phyloP scores from a whole-genome alignment of 2,888 invertebrate species.

The Hypomecis atomaria region DNA sequence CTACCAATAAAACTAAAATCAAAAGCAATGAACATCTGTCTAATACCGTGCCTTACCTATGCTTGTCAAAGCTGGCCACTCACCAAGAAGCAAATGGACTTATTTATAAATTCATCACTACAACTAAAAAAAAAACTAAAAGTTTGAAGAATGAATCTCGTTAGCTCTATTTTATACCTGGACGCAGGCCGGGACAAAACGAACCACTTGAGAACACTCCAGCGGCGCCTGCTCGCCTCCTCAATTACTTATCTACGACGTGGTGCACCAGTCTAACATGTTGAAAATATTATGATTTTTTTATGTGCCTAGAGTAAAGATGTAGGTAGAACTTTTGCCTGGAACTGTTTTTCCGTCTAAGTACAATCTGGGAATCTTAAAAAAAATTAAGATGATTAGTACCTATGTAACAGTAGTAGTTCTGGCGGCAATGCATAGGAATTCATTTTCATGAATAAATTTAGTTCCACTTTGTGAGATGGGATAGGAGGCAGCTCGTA shows the following conservation, averaged over 20 bases:
- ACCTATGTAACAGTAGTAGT: too few relatives aligned
- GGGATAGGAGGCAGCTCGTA: constrained; percentile 29
- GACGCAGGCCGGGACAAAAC: constrained; percentile 16
- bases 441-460: constrained; percentile 72
- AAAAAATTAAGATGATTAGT: too few relatives aligned
- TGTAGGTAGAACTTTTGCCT: not conserved
- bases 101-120: too few relatives aligned
- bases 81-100: too few relatives aligned
- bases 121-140: constrained; percentile 3
- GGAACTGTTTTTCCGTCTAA: too few relatives aligned
- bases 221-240: constrained; percentile 24
- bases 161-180: constrained; percentile 15
- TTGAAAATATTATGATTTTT: too few relatives aligned
- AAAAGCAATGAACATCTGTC: too few relatives aligned
- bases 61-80: too few relatives aligned
- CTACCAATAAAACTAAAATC: too few relatives aligned
- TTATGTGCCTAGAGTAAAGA: not conserved
- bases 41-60: too few relatives aligned
- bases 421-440: constrained; percentile 63
- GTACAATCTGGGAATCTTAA: too few relatives aligned
- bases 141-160: not conserved
- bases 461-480: constrained; percentile 57
- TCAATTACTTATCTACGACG: constrained; percentile 31
- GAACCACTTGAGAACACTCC: constrained; percentile 39
- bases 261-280: constrained; percentile 1